Conservation (phyloP, 2,888 invertebrate species). For the Patella caerulea region DNA sequence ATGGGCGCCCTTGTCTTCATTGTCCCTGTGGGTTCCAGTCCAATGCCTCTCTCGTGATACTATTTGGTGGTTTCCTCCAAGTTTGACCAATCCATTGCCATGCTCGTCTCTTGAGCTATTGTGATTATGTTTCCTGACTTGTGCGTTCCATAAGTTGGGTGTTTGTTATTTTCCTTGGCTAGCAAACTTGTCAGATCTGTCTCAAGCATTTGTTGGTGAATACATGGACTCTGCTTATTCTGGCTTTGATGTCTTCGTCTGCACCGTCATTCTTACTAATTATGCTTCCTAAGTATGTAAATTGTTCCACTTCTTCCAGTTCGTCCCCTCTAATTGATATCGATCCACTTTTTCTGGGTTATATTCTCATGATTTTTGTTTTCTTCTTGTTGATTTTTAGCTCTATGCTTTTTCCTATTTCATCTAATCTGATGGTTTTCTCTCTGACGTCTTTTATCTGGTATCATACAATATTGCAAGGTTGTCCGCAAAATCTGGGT, state of each 20-base stretch:
- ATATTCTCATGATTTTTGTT: constrained; percentile 20
- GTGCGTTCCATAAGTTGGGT: no score
- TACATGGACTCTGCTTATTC: not conserved
- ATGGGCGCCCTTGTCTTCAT: no score
- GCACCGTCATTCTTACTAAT: not conserved
- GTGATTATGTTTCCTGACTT: no score
- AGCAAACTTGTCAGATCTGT: no score
- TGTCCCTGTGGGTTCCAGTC: no score
- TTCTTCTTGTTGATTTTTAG: constrained; percentile 17
- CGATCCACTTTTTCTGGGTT: constrained; percentile 12
- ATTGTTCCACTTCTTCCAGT: not conserved
- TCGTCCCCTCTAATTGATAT: not conserved
- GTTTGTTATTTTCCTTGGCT: no score
- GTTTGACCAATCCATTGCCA: no score
- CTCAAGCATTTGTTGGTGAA: no score
- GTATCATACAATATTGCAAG: not conserved
- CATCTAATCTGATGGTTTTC: not conserved
- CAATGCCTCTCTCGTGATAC: no score
- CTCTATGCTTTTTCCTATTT: not conserved
- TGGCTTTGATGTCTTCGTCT: constrained; percentile 12
- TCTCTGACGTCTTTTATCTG: not conserved
- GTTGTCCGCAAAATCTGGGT: not conserved
- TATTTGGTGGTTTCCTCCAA: no score
- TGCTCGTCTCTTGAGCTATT: no score
- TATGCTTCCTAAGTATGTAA: not conserved